Evolutionary conservation across 2,113 vertebrate genomes (phyloP), one percentile per base, ranked within the genome.

Genomic region (Sciurus niger): DNA sequence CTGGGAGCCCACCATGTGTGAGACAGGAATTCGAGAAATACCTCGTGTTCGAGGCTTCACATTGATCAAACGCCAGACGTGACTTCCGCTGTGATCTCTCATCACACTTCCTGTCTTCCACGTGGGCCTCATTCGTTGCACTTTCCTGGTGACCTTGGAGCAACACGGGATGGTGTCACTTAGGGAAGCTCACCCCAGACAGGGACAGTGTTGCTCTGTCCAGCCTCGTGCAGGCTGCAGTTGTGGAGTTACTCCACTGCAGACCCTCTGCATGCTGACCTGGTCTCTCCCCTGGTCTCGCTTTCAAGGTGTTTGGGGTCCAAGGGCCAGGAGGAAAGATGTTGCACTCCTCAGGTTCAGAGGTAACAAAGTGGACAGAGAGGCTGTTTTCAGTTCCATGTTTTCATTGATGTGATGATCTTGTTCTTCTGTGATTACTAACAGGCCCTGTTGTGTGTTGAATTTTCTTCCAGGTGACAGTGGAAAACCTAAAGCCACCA

Each of bases 391-490:
- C 0, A 51, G 72, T 8, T 55, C 76, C 2, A 8, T 46, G 37
- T 76, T 90, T 58, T 43, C n/a, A 74, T 32, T 74, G 12, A 96
- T 53, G 12, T 78, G 17, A 9, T 65, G 3, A 3, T 76, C 53
- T 63, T 51, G 0, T 90, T 74, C 16, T 73, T 76, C 34, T 84
- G 0, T 88, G 86, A 43, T n/a, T 46, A 58, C 28, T 82, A 60
- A 96, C 20, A 46, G 51, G 25, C 60, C 32, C 22, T 89, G 63
- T 40, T 94, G 7, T 89, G 18, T 90, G 1, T 90, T 92, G 63
- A 13, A 74, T 92, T 93, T 58, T 97, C 60, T 97, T 97, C 90
- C 73, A 98, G 97, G 76, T 84, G 51, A 95, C 37, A 73, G 58
- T 55, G 72, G 25, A 80, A 91, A 83, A 60, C 32, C 46, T 40